Evolutionary conservation across 2,797 vertebrate species (phyloP).

Genomic region (Acipenser transmontanus): DNA sequence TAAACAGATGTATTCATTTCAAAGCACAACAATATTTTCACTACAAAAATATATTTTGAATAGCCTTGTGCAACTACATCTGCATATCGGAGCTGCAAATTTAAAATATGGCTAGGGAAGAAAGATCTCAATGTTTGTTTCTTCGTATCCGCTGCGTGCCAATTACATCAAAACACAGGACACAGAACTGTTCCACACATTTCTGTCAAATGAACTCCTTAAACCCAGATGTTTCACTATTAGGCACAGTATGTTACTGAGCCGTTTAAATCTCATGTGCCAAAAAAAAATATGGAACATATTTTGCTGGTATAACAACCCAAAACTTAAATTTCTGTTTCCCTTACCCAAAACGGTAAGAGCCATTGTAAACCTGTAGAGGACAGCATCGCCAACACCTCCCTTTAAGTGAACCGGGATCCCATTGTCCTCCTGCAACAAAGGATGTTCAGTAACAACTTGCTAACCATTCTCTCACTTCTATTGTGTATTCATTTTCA

Average conservation of each 20-base stretch:
- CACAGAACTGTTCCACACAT: not conserved
- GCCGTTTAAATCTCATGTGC: no score
- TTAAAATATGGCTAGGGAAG: not conserved
- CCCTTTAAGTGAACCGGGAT: slow-evolving; percentile 83
- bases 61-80: not conserved
- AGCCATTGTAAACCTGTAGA: slow-evolving; percentile 72
- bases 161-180: not conserved
- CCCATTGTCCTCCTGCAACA: slow-evolving; percentile 76
- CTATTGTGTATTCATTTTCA: no score
- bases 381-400: slow-evolving; percentile 60
- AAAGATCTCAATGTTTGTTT: not conserved
- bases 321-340: not conserved
- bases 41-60: not conserved
- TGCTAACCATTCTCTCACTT: no score
- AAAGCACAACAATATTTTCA: no score
- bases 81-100: not conserved
- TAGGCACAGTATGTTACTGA: no score
- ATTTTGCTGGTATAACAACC: not conserved
- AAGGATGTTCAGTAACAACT: no score
- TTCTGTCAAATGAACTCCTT: not conserved
- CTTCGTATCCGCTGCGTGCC: not conserved
- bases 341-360: slow-evolving; percentile 71
- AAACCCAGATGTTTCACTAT: not conserved
- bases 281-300: not conserved
- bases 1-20: not conserved